These are phyloP conservation scores for Halcyon badia DNA, from an alignment of 2,797 vertebrate genomes.

Conservation along the genomic window DNA sequence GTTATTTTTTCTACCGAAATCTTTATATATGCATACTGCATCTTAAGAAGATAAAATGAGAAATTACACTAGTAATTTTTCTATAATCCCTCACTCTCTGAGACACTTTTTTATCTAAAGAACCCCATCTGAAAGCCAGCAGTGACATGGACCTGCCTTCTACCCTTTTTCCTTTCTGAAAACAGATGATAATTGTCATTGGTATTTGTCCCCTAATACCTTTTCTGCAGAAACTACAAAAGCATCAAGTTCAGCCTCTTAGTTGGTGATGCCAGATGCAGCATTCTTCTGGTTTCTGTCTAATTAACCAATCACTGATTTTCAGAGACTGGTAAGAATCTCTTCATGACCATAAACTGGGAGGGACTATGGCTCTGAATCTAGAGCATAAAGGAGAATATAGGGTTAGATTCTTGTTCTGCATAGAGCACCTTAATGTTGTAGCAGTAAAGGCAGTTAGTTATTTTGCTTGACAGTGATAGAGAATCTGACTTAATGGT, in stretches of 20 bases:
- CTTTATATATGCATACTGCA: not conserved
- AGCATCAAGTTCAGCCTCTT: not conserved
- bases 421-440: not conserved
- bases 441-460: not conserved
- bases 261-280: fast-evolving
- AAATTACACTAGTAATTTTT: not conserved
- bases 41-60: not conserved
- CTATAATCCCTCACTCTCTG: not conserved
- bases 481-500: not conserved
- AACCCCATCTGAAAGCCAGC: not conserved
- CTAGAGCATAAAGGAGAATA: not conserved
- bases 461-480: not conserved
- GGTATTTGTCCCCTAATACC: too few relatives aligned
- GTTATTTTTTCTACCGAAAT: not conserved
- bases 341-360: not conserved
- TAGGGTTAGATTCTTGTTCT: not conserved
- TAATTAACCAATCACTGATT: not conserved
- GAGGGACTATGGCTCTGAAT: not conserved
- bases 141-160: not conserved
- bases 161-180: not conserved
- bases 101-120: not conserved
- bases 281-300: not conserved
- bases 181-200: not conserved
- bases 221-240: not conserved
- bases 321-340: not conserved